Evolutionary conservation across 2,888 invertebrate species (phyloP).

Genomic region (Allophyes oxyacanthae): DNA sequence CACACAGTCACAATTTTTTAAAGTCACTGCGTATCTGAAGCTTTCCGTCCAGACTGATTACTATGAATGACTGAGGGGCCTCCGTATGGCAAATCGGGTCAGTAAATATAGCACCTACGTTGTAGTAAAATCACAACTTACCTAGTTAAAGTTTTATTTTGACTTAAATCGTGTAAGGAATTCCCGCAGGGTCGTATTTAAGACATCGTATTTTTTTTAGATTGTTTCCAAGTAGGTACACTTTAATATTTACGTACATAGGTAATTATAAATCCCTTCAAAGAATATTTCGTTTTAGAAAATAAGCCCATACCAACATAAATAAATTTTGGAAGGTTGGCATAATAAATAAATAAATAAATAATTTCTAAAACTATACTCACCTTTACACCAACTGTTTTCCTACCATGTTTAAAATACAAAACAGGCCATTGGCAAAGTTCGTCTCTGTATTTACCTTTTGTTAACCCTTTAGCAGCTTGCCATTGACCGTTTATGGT

Average conservation of each 20-base stretch:
- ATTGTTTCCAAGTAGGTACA: no score
- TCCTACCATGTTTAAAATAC: no score
- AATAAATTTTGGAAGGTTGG: no score
- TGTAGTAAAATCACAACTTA: constrained; percentile 46
- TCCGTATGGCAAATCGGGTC: constrained; percentile 9
- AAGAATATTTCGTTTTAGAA: no score
- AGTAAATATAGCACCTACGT: constrained; percentile 15
- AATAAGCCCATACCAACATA: no score
- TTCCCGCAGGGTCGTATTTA: constrained; percentile 43
- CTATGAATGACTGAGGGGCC: constrained; percentile 2
- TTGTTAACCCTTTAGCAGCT: constrained; percentile 60
- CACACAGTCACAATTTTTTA: neutral
- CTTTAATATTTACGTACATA: no score
- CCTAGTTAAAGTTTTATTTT: no score
- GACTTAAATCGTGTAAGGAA: constrained; percentile 13
- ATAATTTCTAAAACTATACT: no score
- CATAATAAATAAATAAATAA: no score
- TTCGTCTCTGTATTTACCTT: constrained; percentile 51
- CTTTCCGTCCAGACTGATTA: constrained; percentile 13
- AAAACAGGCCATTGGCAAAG: neutral
- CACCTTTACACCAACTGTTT: no score
- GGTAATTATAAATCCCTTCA: no score
- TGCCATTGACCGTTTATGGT: constrained; percentile 48
- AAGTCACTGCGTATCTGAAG: neutral
- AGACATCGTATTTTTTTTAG: neutral